phyloP scores from a whole-genome alignment of 2,113 vertebrate species.

The Coptodon rendalli region DNA sequence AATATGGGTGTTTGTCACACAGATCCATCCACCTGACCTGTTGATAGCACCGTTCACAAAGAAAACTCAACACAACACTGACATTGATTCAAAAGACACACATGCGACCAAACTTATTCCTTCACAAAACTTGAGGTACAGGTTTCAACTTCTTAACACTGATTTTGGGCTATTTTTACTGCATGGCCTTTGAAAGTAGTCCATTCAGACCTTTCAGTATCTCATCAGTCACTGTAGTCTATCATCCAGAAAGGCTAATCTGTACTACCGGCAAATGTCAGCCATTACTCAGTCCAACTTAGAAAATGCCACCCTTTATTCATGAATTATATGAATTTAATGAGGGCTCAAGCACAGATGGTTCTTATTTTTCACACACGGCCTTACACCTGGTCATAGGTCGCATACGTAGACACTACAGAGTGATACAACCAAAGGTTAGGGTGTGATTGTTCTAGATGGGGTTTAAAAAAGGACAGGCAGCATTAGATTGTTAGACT shows the following conservation, averaged over 20 bases:
- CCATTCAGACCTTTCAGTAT: background rate
- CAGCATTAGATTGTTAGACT: background rate
- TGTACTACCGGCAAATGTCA: conserved; percentile 3
- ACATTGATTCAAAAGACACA: background rate
- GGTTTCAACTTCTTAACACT: background rate
- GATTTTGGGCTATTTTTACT: background rate
- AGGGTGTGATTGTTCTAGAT: background rate
- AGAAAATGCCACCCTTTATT: conserved; percentile 21
- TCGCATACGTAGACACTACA: background rate
- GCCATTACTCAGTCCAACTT: background rate
- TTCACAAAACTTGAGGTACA: background rate
- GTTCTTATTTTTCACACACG: background rate
- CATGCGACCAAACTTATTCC: background rate
- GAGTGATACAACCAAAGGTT: background rate
- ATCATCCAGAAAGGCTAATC: background rate
- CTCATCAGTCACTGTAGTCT: background rate
- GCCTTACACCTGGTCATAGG: background rate
- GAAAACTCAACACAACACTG: background rate
- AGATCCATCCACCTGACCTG: background rate
- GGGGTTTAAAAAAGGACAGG: background rate
- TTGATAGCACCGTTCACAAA: background rate
- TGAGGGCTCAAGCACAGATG: background rate
- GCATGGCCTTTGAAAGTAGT: background rate
- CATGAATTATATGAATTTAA: background rate
- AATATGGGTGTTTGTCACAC: background rate